Evolutionary conservation across 2,113 vertebrate genomes (phyloP), one percentile per base, ranked within the genome.

Genomic region (Pseudolaguvia tuberculata): DNA sequence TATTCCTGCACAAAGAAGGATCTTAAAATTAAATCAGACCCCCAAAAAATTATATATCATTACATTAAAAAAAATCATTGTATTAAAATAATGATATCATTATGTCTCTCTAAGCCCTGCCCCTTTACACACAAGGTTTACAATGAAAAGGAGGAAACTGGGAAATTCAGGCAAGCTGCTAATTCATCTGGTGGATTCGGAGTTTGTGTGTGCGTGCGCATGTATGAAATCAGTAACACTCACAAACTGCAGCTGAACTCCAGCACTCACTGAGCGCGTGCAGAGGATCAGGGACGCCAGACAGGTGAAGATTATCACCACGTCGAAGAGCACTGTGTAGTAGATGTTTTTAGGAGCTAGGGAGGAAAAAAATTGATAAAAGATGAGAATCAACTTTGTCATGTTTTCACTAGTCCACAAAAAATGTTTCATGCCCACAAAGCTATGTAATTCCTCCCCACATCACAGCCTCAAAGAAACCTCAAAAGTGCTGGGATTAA

Each of bases 311-410:
- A 96, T 92, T 76, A 98, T 93, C 80, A 95, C 82, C 75, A 86
- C 90, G 80, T 98, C 96, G 0, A 98, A 96, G 81, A 95, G 86
- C 89, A 97, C 90, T 77, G 94, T 92, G 84, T 94, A 92, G 79
- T 93, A 90, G 29, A 93, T 91, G 77, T 92, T 94, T 84, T 90
- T 93, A 67, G 92, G 88, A 85, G 92, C 96, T 99, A 86, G 13
- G 14, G 55, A 23, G 58, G 63, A 10, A 84, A 72, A 0, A 78
- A 53, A 80, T 2, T 68, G 4, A 53, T 29, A 65, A 12, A 21
- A 17, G 18, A 55, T 55, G 52, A 21, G 6, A 3, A 35, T 35
- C 31, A 35, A 35, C 6, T 35, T 3, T 35, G 3, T 6, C 31
- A 35, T 35, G n/a, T 35, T 35, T 35, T 35, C 6, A 35, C 31